phyloP scores from a whole-genome alignment of 2,113 vertebrate genomes.

The Mus pahari region DNA sequence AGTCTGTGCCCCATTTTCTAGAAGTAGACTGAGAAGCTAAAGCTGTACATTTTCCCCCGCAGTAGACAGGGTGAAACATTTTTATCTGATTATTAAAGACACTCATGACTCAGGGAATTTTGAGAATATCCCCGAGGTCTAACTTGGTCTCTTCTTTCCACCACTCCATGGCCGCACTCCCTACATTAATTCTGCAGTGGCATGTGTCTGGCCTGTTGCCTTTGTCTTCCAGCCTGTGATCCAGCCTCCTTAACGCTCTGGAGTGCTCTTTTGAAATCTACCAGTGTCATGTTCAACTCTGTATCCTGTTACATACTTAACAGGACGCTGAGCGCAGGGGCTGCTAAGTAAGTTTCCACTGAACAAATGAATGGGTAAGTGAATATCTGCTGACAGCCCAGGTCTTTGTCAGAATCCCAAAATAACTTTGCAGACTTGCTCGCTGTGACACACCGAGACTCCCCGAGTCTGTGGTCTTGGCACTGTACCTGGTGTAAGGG shows the following conservation, averaged over 20 bases:
- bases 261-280: not conserved
- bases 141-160: too few relatives aligned
- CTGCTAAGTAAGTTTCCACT: not conserved
- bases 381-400: slow-evolving; percentile 24
- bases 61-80: not conserved
- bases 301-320: slow-evolving; percentile 44
- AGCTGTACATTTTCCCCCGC: not conserved
- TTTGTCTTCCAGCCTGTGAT: not conserved
- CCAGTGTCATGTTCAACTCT: slow-evolving; percentile 42
- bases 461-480: not conserved
- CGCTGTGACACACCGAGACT: not conserved
- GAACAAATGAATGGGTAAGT: slow-evolving; percentile 46
- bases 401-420: not conserved
- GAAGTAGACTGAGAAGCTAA: not conserved
- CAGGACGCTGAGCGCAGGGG: slow-evolving; percentile 10
- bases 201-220: not conserved
- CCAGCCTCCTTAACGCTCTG: not conserved
- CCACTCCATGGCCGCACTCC: not conserved
- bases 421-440: slow-evolving; percentile 23
- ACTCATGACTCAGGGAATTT: not conserved
- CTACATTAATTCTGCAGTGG: not conserved
- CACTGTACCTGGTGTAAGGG: not conserved
- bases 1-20: not conserved
- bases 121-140: not conserved
- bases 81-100: not conserved